Conservation (phyloP, 2,797 vertebrate genomes). For the Danio jaintianensis region DNA sequence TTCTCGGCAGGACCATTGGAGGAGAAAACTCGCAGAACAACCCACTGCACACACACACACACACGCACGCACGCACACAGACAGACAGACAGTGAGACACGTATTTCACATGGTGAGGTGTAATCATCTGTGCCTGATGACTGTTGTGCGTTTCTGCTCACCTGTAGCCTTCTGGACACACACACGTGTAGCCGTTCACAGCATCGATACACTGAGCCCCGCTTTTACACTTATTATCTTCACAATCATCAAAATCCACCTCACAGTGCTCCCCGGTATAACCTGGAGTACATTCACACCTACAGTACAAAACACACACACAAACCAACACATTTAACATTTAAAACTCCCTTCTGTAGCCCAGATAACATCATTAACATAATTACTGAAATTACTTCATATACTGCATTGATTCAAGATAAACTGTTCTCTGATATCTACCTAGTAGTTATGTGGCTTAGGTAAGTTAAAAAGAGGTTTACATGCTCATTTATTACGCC, state of each 20-base stretch:
- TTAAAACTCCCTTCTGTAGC: background rate
- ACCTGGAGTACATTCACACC: conserved; percentile 95
- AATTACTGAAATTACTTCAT: background rate
- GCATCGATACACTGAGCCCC: conserved; percentile 93
- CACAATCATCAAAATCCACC: conserved; percentile 91
- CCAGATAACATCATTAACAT: background rate
- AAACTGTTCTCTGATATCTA: too few relatives aligned
- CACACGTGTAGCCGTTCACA: conserved; percentile 92
- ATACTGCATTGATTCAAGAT: too few relatives aligned
- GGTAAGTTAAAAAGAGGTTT: too few relatives aligned
- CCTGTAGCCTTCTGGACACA: conserved; percentile 95
- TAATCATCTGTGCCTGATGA: conserved; percentile 11
- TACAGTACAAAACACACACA: conserved; percentile 71
- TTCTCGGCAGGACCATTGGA: conserved; percentile 95
- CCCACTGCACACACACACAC: conserved; percentile 76
- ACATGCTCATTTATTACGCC: too few relatives aligned
- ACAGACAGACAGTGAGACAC: conserved; percentile 16
- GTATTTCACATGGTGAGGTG: background rate
- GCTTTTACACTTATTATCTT: conserved; percentile 96
- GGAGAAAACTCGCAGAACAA: conserved; percentile 95
- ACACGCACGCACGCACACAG: conserved; percentile 21
- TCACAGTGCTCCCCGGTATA: conserved; percentile 94
- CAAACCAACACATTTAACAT: background rate
- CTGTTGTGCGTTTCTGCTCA: conserved; percentile 63
- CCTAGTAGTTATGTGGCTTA: too few relatives aligned